Conservation (phyloP, 2,113 vertebrate species). For the Cinclus cinclus region DNA sequence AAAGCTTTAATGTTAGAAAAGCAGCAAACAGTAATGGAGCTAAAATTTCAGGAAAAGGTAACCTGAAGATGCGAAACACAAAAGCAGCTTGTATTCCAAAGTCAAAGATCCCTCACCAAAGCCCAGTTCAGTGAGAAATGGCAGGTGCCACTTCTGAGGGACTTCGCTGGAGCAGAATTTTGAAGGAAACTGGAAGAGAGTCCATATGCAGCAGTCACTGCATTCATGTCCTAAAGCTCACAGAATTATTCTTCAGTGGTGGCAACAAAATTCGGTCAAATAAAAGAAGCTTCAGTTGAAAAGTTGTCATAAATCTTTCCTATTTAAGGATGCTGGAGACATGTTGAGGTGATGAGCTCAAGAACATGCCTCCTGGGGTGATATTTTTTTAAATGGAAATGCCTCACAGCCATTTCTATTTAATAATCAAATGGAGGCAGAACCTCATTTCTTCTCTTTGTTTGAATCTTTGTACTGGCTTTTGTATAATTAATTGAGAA, state of each 20-base stretch:
- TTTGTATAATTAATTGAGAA: conserved; percentile 24
- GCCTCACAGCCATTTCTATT: background rate
- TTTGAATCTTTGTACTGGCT: background rate
- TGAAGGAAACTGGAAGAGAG: background rate
- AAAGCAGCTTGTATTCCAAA: background rate
- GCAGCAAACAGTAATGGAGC: background rate
- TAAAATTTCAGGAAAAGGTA: background rate
- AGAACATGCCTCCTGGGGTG: background rate
- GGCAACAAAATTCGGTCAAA: background rate
- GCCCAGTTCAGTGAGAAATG: background rate
- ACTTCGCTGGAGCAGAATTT: background rate
- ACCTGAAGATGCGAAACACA: background rate
- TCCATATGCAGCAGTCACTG: background rate
- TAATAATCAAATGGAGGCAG: background rate
- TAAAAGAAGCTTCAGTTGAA: background rate
- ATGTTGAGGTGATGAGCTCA: background rate
- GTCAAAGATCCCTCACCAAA: background rate
- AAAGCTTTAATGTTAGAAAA: background rate
- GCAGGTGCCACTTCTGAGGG: background rate
- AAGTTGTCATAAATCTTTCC: background rate
- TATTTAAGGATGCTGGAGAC: background rate
- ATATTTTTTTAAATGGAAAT: background rate
- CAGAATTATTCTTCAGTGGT: background rate
- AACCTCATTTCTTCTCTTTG: background rate
- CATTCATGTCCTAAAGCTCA: background rate